phyloP scores from a whole-genome alignment of 2,797 vertebrate species.

The Sitta carolinensis region DNA sequence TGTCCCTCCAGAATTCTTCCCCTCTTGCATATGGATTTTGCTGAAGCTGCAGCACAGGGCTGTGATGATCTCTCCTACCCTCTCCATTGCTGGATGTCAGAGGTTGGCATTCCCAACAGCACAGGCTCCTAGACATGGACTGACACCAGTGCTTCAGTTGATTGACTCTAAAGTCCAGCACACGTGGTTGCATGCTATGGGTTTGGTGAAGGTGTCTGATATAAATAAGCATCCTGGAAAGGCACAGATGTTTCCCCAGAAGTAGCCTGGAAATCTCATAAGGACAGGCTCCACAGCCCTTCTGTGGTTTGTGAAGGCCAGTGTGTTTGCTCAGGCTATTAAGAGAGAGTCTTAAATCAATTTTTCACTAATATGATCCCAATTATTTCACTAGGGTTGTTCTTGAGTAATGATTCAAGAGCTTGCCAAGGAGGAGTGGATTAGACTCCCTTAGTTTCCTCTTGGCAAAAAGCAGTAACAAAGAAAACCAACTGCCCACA shows the following conservation, averaged over 20 bases:
- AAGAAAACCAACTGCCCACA: not conserved
- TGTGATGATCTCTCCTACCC: not conserved
- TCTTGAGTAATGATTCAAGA: conserved; percentile 5
- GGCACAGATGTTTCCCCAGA: not conserved
- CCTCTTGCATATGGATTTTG: not conserved
- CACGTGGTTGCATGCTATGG: not conserved
- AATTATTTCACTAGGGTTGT: not conserved
- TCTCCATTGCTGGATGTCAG: not conserved
- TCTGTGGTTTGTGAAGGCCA: not conserved
- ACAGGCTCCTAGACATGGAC: not conserved
- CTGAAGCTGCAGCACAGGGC: not conserved
- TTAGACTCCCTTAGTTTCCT: not conserved
- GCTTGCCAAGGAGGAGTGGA: not conserved
- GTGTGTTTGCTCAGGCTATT: not conserved
- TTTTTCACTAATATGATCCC: not conserved
- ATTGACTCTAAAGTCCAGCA: conserved; percentile 29
- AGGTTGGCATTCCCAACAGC: not conserved
- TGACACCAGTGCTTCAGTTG: not conserved
- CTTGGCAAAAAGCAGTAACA: not conserved
- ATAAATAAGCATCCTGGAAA: not conserved
- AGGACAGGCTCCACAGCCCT: not conserved
- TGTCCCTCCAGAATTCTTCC: conserved; percentile 14
- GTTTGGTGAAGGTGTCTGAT: not conserved
- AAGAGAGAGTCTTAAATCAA: not conserved
- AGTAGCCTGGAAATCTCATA: not conserved